These are phyloP conservation scores for Drosophila koepferae DNA, from an alignment of 2,888 invertebrate genomes.

Conservation along the genomic window DNA sequence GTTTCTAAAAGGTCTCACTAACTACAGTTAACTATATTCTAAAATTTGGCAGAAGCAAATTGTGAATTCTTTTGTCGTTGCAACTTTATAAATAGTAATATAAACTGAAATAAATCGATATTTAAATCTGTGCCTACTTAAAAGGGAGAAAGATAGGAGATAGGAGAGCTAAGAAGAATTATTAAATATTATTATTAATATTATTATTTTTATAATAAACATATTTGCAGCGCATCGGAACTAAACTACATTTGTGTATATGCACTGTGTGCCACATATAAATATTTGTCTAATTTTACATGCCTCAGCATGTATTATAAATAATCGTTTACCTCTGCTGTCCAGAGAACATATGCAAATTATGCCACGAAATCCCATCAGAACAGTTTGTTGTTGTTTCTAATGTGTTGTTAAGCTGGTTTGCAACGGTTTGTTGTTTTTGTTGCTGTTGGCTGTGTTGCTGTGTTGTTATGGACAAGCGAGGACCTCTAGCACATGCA, in stretches of 20 bases:
- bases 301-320: not conserved
- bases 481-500: not conserved
- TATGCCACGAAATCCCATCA: constrained; percentile 8
- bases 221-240: not conserved
- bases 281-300: not conserved
- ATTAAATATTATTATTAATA: not conserved
- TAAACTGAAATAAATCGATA: not conserved
- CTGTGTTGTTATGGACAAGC: constrained; percentile 20
- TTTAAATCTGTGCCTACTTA: not conserved
- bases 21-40: not conserved
- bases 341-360: constrained; percentile 20
- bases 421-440: not conserved
- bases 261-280: not conserved
- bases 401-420: not conserved
- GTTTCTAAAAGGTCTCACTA: not conserved
- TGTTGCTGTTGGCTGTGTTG: not conserved
- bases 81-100: not conserved
- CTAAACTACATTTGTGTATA: not conserved
- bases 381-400: constrained; percentile 1
- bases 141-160: not conserved
- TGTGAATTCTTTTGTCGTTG: not conserved
- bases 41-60: constrained; percentile 8
- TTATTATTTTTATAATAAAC: not conserved
- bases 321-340: not conserved
- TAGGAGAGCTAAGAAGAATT: not conserved